phyloP scores from a whole-genome alignment of 2,113 vertebrate species.

The Eulemur rufifrons region DNA sequence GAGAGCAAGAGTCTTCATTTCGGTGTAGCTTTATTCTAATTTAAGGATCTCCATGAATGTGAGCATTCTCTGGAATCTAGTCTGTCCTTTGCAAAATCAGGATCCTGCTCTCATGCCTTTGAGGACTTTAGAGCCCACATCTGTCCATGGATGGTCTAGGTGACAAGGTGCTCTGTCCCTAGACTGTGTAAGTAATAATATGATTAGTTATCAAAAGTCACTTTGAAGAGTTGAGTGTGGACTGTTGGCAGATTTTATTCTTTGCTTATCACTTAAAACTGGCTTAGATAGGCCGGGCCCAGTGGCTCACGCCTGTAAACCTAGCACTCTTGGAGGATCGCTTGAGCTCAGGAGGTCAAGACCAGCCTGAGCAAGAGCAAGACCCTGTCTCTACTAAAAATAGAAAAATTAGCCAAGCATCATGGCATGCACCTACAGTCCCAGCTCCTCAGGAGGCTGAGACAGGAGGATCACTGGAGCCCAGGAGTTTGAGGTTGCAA shows the following conservation, averaged over 20 bases:
- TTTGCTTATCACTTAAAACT: background rate
- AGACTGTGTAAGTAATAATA: background rate
- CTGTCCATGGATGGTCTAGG: background rate
- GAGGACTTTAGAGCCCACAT: background rate
- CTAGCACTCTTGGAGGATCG: no score
- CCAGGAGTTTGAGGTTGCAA: no score
- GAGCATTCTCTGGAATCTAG: rapidly evolving
- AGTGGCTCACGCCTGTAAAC: no score
- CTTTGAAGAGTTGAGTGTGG: background rate
- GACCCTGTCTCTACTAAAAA: no score
- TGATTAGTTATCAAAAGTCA: background rate
- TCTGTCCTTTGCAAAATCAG: background rate
- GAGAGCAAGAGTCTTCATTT: background rate
- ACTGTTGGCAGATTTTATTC: background rate
- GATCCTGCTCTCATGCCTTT: background rate
- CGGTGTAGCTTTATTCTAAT: rapidly evolving
- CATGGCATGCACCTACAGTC: no score
- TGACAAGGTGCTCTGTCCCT: background rate
- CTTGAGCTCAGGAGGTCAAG: no score
- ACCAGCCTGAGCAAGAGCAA: no score
- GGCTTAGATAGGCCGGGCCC: background rate
- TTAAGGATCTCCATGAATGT: rapidly evolving
- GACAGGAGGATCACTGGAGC: no score
- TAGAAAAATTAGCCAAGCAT: no score
- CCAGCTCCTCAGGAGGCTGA: no score